Conservation (phyloP, 2,888 invertebrate genomes). For the Trileptium ribeirensis region DNA sequence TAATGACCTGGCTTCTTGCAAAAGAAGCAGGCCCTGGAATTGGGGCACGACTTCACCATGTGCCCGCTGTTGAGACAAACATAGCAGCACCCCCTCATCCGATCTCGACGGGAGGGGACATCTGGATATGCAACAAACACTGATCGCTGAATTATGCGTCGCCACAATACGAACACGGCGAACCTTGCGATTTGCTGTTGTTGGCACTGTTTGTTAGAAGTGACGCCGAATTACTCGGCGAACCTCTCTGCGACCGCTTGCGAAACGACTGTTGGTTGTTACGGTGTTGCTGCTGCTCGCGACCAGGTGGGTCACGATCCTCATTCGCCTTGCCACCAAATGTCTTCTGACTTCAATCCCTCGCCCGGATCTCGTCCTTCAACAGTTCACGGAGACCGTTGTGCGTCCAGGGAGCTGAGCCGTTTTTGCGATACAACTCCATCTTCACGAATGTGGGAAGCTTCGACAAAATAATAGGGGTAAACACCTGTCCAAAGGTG, state of each 20-base stretch:
- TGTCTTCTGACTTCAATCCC: neutral
- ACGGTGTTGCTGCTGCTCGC: neutral
- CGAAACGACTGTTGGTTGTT: neutral
- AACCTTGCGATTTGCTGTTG: neutral
- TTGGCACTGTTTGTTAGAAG: neutral
- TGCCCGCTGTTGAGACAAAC: neutral
- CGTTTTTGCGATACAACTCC: constrained; percentile 4
- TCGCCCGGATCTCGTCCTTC: neutral
- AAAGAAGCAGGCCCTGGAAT: neutral
- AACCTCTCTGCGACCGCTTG: neutral
- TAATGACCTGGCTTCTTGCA: neutral
- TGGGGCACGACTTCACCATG: neutral
- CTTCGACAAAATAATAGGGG: constrained; percentile 1
- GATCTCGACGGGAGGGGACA: neutral
- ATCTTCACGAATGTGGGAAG: neutral
- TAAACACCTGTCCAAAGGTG: constrained; percentile 2
- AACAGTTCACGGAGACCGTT: neutral
- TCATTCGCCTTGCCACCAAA: neutral
- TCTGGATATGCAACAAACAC: neutral
- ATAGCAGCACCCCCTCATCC: neutral
- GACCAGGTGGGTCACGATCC: neutral
- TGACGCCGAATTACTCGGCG: neutral
- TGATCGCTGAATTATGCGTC: neutral
- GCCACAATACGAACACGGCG: neutral
- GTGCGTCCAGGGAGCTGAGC: neutral